A percentile compares a stretch with the other conserved stretches of the same genome.
These are phyloP conservation scores for Idaea dimidiata DNA, from an alignment of 2,888 invertebrate genomes.

Conservation along the genomic window DNA sequence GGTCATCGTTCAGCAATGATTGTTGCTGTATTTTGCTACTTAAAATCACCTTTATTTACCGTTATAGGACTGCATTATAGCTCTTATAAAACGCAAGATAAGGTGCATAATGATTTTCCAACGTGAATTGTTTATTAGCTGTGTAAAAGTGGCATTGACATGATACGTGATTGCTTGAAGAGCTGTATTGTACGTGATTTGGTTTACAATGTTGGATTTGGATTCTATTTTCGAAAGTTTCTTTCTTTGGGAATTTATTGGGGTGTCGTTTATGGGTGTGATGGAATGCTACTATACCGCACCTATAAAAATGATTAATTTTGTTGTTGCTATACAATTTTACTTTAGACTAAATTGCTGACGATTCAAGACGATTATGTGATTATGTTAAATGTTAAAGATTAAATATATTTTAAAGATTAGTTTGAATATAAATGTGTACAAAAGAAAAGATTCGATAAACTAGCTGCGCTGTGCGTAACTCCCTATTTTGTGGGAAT, in stretches of 20 bases:
- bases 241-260: not conserved
- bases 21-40: constrained; percentile 40
- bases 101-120: constrained; percentile 19
- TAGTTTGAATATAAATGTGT: no score
- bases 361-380: no score
- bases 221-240: constrained; percentile 1
- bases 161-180: constrained; percentile 43
- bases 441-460: no score
- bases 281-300: not conserved
- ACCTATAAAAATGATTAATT: not conserved
- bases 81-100: constrained; percentile 10
- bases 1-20: constrained; percentile 50
- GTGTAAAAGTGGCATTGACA: constrained; percentile 38
- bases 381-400: no score
- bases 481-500: no score
- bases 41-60: constrained; percentile 18
- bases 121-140: not conserved
- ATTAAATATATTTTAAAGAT: no score
- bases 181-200: constrained; percentile 30
- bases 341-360: no score
- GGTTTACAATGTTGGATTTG: constrained; percentile 6
- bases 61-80: not conserved
- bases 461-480: no score
- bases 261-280: not conserved
- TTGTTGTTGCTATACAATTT: no score